A percentile compares a stretch with the other conserved stretches of the same genome.
These are phyloP conservation scores for Orestias chungarensis DNA, from an alignment of 2,797 vertebrate species.

Conservation along the genomic window DNA sequence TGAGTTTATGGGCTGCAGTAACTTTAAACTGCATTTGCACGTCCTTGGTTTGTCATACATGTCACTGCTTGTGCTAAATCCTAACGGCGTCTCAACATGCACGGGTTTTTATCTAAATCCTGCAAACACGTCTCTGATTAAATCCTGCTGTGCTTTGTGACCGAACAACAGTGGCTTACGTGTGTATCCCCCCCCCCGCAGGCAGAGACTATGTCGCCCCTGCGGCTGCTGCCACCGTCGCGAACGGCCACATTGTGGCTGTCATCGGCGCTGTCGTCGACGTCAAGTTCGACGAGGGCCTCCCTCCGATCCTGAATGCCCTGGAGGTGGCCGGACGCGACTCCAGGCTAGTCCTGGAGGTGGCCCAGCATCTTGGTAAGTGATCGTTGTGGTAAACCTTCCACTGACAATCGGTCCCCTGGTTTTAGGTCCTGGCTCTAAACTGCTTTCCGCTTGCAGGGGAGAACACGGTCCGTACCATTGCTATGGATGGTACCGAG, in stretches of 20 bases:
- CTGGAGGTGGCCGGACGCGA: constrained; percentile 92
- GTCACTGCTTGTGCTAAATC: not conserved
- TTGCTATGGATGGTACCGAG: constrained; percentile 97
- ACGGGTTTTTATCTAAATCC: not conserved
- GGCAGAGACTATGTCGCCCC: constrained; percentile 91
- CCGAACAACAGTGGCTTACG: not conserved
- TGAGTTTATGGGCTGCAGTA: not conserved
- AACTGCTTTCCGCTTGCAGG: constrained; percentile 61
- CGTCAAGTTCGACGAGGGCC: constrained; percentile 95
- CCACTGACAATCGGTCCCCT: not conserved
- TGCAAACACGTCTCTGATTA: not conserved
- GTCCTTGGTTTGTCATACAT: constrained; percentile 1
- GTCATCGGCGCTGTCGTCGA: constrained; percentile 98
- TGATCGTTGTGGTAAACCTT: not conserved
- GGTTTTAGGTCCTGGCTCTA: not conserved
- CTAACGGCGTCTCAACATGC: not conserved
- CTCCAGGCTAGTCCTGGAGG: constrained; percentile 92
- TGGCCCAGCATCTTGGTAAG: constrained; percentile 89
- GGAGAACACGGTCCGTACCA: constrained; percentile 95
- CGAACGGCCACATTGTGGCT: constrained; percentile 88
- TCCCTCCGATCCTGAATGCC: constrained; percentile 97
- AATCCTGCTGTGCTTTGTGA: not conserved
- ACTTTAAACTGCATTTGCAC: not conserved
- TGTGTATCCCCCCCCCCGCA: constrained; percentile 49
- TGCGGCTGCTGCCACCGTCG: constrained; percentile 73